Evolutionary conservation across 2,113 vertebrate species (phyloP), one percentile per base, ranked within the genome.

Genomic region (Delphinapterus leucas): DNA sequence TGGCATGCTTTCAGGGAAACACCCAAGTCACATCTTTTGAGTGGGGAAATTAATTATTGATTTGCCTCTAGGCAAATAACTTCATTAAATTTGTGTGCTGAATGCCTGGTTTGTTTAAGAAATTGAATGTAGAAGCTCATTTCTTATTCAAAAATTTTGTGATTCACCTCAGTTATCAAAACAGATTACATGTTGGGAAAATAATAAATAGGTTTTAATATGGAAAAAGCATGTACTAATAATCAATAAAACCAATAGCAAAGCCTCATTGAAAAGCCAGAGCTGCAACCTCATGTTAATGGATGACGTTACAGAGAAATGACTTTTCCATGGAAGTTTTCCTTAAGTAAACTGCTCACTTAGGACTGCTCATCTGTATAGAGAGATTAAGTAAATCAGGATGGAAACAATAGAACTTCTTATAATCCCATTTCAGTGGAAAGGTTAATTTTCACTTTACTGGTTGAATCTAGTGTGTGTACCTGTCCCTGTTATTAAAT

Each of bases 41-140:
- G 65, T 93, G 33, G 47, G 21, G 31, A 89, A 88, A 97, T 95
- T 67, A 90, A 86, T 95, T 82, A 95, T 76, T 97, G 63, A 85
- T 95, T 63, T 91, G 5, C 11, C 89, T 71, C 4, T 67, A 95
- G 26, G 60, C 33, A 87, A 92, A 93, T 88, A 92, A 90, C n/a
- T 92, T 61, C 44, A 93, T 95, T 95, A 76, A 88, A 83, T n/a
- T 17, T 67, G 53, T 80, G 53, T 55, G 31, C 55, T 67, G 12
- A 90, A 3, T 87, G 7, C 49, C 18, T 58, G 5, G 15, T 77
- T 82, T 79, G 36, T 70, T 91, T 95, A 86, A 95, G 26, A 77
- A 83, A 67, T 53, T 89, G 38, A 96, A 95, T 41, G 63, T 23
- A 82, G n/a, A 95, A 97, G 79, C 18, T 71, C 38, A 77, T 77